Base-by-base conservation (phyloP, 2,888 invertebrate genomes). In the Phytoseiulus persimilis region DNA sequence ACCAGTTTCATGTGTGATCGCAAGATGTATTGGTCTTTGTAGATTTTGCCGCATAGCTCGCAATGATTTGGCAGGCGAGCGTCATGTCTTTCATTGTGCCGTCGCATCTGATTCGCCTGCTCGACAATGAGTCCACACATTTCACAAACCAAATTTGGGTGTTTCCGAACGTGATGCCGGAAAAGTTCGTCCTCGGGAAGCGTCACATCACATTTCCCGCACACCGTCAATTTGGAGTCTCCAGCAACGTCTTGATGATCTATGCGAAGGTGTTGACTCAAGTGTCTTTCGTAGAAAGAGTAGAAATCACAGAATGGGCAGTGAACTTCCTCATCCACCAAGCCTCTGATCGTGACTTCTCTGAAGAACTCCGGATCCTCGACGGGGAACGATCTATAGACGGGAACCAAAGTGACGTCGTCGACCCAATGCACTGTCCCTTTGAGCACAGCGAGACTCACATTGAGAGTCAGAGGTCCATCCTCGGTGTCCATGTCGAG, bases 71-170 rank as follows among this genome's bases (percentile, higher is more conserved):
- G 87, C 23, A 31, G 23, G 45, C 6, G 39, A 5, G 6, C 31
- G 33, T 87, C 87, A 18, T 87, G 87, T 31, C 87, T 28, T 33
- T 87, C 87, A 23, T 87, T 87, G 33, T 87, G 87, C 31, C 45
- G 32, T 14, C 87, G 87, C 87, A 87, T 87, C 23, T 39, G 33
- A 23, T 87, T 39, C 32, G 32, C 23, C 45, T 87, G 87, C 5
- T 87, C 87, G 33, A 87, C 87, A 1, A 87, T 18, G 33, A 87
- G 9, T 9, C 87, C 87, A 14, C 87, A 87, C 31, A 23, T 28
- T 6, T 28, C 33, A 23, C 87, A 87, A 23, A 87, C 87, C n/a
- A 87, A 45, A 18, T 32, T 32, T 32, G 87, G 87, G 23, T 87
- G 87, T 32, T 45, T 31, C 6, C 87, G 32, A 0, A 32, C 31